Conservation (phyloP, 2,888 invertebrate genomes). For the Drosophila flavopinicola region DNA sequence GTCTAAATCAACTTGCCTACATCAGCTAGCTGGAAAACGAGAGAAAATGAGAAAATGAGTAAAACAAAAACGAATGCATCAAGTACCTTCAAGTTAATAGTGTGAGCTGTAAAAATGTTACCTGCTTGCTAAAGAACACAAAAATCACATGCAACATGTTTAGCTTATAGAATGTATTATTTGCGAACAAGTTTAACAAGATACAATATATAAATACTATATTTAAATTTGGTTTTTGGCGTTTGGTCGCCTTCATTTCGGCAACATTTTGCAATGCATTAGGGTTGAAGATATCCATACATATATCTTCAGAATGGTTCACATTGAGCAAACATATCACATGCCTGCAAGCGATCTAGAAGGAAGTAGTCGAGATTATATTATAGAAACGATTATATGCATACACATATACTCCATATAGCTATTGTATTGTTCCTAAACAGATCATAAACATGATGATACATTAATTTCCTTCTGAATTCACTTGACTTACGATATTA, state of each 20-base stretch:
- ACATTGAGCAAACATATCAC: constrained; percentile 61
- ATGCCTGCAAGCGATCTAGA: constrained; percentile 21
- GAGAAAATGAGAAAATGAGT: constrained; percentile 7
- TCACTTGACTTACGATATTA: constrained; percentile 48
- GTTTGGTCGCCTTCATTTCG: constrained; percentile 22
- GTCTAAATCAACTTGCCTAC: constrained; percentile 38
- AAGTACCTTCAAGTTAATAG: constrained; percentile 82
- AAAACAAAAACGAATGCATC: constrained; percentile 45
- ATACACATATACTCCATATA: constrained; percentile 22
- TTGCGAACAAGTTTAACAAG: constrained; percentile 50
- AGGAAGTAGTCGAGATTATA: constrained; percentile 24
- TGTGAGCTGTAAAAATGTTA: constrained; percentile 84
- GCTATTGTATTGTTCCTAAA: constrained; percentile 68
- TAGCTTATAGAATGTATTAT: constrained; percentile 40
- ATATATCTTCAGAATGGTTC: constrained; percentile 14
- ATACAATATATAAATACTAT: constrained; percentile 4
- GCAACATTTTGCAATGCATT: constrained; percentile 76
- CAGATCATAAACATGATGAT: constrained; percentile 25
- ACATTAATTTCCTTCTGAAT: constrained; percentile 4
- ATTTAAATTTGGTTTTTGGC: constrained; percentile 15
- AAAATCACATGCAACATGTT: constrained; percentile 33
- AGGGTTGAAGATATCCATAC: neutral
- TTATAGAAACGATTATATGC: no score
- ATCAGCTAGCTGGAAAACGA: constrained; percentile 35
- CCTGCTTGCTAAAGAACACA: constrained; percentile 81